These are phyloP conservation scores for Steatocranus sp. DNA, from an alignment of 2,797 vertebrate genomes.

Conservation along the genomic window DNA sequence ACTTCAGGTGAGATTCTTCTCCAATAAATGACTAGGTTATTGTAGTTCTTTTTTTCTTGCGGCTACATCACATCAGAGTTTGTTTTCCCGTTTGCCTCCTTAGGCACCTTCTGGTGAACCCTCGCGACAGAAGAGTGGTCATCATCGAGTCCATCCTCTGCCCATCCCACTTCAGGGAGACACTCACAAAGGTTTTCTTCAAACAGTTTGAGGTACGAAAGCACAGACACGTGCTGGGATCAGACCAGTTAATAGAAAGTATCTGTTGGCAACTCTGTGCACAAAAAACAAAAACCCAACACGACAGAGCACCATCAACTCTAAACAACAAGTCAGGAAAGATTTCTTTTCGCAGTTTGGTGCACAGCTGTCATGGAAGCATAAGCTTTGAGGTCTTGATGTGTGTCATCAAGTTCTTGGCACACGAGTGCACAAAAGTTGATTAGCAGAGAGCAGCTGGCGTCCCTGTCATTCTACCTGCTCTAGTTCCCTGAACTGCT, in stretches of 20 bases:
- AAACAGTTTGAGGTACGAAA: constrained; percentile 93
- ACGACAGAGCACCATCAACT: neutral
- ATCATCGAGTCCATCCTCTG: constrained; percentile 94
- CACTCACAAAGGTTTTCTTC: constrained; percentile 93
- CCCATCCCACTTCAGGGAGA: constrained; percentile 97
- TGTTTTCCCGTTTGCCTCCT: neutral
- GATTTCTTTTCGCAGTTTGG: neutral
- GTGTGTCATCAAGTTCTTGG: neutral
- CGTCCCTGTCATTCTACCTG: neutral
- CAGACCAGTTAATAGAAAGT: neutral
- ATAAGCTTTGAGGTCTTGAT: neutral
- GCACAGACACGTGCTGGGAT: neutral
- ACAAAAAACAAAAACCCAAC: neutral
- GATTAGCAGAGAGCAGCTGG: neutral
- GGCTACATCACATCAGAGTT: neutral
- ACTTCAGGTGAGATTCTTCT: constrained; percentile 85
- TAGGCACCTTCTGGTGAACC: constrained; percentile 96
- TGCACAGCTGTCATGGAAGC: neutral
- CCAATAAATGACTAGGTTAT: neutral
- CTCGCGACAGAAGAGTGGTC: constrained; percentile 95
- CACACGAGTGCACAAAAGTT: neutral
- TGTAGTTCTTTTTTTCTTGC: neutral
- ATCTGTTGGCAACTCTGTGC: neutral
- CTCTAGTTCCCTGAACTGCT: neutral
- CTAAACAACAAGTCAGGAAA: neutral